These are phyloP conservation scores for Pomatostomus ruficeps DNA, from an alignment of 2,113 vertebrate genomes.

Conservation along the genomic window DNA sequence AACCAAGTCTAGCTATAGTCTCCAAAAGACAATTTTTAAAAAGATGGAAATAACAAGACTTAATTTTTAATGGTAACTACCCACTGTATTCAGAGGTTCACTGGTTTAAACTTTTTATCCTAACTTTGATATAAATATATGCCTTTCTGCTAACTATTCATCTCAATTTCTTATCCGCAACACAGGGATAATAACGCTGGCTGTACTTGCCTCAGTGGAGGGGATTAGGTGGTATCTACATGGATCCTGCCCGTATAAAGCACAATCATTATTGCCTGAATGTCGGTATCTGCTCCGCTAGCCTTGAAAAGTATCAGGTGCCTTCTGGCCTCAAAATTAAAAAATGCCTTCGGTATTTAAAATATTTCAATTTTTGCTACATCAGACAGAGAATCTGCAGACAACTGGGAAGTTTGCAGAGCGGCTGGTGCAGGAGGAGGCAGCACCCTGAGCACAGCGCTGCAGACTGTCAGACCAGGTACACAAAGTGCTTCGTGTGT, in stretches of 20 bases:
- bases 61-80: not conserved
- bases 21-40: not conserved
- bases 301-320: not conserved
- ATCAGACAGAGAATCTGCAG: not conserved
- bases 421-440: fast-evolving
- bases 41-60: not conserved
- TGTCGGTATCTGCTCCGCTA: not conserved
- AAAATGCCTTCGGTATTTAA: not conserved
- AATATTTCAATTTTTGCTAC: not conserved
- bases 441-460: fast-evolving
- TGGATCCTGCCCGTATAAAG: not conserved
- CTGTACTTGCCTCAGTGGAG: not conserved
- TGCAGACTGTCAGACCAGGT: not conserved
- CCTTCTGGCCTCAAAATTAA: not conserved
- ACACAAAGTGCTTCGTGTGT: fast-evolving
- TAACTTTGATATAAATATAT: not conserved
- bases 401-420: not conserved
- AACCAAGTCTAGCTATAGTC: not conserved
- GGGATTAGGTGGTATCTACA: not conserved
- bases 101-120: not conserved
- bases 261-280: not conserved
- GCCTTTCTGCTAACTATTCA: not conserved
- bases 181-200: not conserved
- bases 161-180: not conserved
- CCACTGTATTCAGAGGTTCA: not conserved